Conservation (phyloP, 2,888 invertebrate genomes). For the Galerucella pusilla region DNA sequence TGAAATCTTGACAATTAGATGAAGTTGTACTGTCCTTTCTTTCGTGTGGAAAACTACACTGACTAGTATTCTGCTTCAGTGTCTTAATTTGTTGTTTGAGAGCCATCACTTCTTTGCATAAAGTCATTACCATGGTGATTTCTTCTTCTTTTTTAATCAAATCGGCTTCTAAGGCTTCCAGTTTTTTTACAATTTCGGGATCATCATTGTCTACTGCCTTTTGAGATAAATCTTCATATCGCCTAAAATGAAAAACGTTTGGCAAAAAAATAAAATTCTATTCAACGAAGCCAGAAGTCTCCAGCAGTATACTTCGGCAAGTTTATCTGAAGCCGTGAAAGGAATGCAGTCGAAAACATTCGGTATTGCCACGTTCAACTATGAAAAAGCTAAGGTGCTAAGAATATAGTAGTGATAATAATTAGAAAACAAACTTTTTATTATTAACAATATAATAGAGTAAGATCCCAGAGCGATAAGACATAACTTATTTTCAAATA, state of each 20-base stretch:
- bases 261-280: not conserved
- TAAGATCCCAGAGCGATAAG: no score
- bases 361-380: no score
- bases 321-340: no score
- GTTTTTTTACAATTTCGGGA: constrained; percentile 52
- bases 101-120: constrained; percentile 63
- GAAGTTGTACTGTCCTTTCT: constrained; percentile 38
- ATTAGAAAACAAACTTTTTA: no score
- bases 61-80: constrained; percentile 57
- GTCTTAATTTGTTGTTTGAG: constrained; percentile 62
- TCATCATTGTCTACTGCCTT: constrained; percentile 47
- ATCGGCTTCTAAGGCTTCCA: constrained; percentile 60
- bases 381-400: no score
- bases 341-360: no score
- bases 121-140: constrained; percentile 63
- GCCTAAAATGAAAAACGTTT: constrained; percentile 46
- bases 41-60: constrained; percentile 48
- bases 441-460: no score
- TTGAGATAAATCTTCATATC: constrained; percentile 57
- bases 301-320: no score
- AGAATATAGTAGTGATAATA: no score
- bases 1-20: constrained; percentile 51
- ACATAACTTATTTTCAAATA: no score
- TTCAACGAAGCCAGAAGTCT: no score
- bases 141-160: constrained; percentile 63